These are phyloP conservation scores for Luperina testacea DNA, from an alignment of 2,888 invertebrate species.

Conservation along the genomic window DNA sequence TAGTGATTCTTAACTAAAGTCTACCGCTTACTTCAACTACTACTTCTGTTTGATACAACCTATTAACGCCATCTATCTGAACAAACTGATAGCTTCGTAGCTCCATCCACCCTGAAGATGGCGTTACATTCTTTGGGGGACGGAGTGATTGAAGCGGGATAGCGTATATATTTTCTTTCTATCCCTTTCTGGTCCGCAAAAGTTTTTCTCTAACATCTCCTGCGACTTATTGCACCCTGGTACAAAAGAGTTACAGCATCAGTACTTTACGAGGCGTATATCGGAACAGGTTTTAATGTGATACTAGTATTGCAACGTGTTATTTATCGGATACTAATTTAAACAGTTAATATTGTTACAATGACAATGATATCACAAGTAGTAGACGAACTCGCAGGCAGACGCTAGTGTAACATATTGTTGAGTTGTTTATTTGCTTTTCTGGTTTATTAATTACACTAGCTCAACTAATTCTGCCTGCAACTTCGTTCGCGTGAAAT, in stretches of 20 bases:
- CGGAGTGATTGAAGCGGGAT: background rate
- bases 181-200: background rate
- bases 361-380: too few relatives aligned
- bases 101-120: background rate
- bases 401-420: too few relatives aligned
- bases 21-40: background rate
- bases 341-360: too few relatives aligned
- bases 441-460: too few relatives aligned
- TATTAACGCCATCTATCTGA: slow-evolving; percentile 6
- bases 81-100: background rate
- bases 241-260: background rate
- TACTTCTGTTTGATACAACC: background rate
- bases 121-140: background rate
- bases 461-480: too few relatives aligned
- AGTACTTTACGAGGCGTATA: background rate
- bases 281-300: background rate
- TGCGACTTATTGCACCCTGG: background rate
- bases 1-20: background rate
- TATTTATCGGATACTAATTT: background rate
- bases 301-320: background rate
- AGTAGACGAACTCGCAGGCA: too few relatives aligned
- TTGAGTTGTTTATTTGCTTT: too few relatives aligned
- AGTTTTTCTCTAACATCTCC: background rate
- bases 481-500: too few relatives aligned
- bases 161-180: background rate